Base-by-base conservation (phyloP, 2,888 invertebrate species). In the Dromius quadrimaculatus region DNA sequence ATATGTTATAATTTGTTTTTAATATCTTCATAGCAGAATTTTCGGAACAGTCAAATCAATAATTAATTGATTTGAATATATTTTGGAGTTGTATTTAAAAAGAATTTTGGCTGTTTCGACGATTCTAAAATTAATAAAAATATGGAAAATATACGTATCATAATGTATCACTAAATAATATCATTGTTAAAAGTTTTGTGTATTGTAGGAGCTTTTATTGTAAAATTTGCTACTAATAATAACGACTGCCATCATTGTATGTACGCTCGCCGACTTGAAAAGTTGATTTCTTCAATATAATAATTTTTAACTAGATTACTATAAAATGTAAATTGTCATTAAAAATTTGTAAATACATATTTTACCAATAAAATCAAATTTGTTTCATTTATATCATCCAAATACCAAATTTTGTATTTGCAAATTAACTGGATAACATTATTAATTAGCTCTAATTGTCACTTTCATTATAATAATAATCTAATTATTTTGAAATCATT, bases 121-220 rank as follows among this genome's bases (percentile, higher is more conserved):
- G n/a, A n/a, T n/a, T n/a, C n/a, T n/a, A n/a, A n/a, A n/a, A n/a
- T n/a, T n/a, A n/a, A n/a, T n/a, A 32, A 34, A 28, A 34, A 59
- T 17, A 28, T 34, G 17, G 28, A 47, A 43, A 64, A 20, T 64
- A 68, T 68, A 59, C 68, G 68, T 68, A 68, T 65, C 65, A 65
- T 65, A 45, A 34, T 34, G 65, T 65, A 65, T 34, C 43, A 34
- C n/a, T 15, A 41, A 68, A 43, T 28, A 57, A 68, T 57, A 57
- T 57, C 57, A 68, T 68, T 59, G 68, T 68, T 68, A 43, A 38
- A 38, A 54, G 19, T 41, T 41, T 45, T 41, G 8, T 5, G 3
- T 28, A 28, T 28, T 57, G 41, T 66, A 66, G 41, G 28, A 28
- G 66, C 66, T 64, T 64, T 64, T 45, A 64, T 47, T 64, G 64